Evolutionary conservation across 2,113 vertebrate species (phyloP).

Genomic region (Ciconia maguari): DNA sequence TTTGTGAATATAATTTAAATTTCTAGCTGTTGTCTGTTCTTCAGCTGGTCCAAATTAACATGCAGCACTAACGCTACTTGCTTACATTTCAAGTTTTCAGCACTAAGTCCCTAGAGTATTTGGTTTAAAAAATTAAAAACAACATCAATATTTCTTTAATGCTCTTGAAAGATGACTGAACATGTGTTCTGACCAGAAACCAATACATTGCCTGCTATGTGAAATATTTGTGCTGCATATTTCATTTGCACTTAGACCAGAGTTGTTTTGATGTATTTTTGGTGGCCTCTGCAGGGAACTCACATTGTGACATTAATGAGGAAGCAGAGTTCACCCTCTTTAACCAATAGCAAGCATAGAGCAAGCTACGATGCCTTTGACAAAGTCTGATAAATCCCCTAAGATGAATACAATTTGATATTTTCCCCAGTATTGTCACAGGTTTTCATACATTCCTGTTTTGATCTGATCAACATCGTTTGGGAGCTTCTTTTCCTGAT

Average conservation of each 20-base stretch:
- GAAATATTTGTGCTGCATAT: not conserved
- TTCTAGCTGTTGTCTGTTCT: not conserved
- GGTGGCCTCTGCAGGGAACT: not conserved
- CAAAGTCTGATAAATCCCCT: not conserved
- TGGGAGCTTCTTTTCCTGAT: not conserved
- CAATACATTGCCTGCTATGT: not conserved
- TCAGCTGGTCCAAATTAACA: not conserved
- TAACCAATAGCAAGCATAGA: not conserved
- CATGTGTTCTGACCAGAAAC: not conserved
- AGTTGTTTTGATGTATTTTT: not conserved
- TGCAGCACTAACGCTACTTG: not conserved
- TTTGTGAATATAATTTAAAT: not conserved
- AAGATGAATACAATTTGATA: not conserved
- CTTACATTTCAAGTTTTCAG: not conserved
- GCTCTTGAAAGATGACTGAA: not conserved
- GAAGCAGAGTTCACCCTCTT: not conserved
- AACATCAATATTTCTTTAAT: not conserved
- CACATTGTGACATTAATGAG: not conserved
- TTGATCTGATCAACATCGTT: not conserved
- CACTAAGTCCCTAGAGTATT: not conserved
- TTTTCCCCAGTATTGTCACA: not conserved
- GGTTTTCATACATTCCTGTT: not conserved
- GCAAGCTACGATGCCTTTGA: not conserved
- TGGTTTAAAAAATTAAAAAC: not conserved
- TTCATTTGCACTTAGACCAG: not conserved